Evolutionary conservation across 1,140 invertebrate species (phyloP).

Genomic region (Branchinecta lynchi): DNA sequence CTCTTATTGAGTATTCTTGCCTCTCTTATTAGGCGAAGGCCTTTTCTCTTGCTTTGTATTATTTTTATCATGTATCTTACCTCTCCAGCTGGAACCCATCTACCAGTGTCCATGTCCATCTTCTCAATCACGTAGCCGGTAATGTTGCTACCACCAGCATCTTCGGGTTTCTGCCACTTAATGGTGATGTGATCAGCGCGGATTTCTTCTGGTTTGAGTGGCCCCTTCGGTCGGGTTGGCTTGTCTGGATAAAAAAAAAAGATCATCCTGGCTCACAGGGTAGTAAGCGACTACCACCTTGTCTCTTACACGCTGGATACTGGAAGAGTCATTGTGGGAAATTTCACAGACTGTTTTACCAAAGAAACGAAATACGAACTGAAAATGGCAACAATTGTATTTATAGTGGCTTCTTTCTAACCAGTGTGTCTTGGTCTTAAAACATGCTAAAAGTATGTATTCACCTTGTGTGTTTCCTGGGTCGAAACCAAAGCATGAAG

Average conservation of each 20-base stretch:
- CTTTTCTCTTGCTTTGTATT: too few species aligned
- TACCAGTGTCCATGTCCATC: slow-evolving; percentile 79
- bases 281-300: not conserved
- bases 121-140: slow-evolving; percentile 95
- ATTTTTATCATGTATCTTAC: slow-evolving; percentile 31
- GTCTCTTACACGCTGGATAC: too few species aligned
- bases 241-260: slow-evolving; percentile 43
- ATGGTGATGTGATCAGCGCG: slow-evolving; percentile 79
- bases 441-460: too few species aligned
- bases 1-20: too few species aligned
- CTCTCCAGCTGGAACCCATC: slow-evolving; percentile 82
- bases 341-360: too few species aligned
- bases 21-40: too few species aligned
- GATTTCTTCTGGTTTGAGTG: slow-evolving; percentile 70
- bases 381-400: too few species aligned
- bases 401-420: too few species aligned
- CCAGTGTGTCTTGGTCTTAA: too few species aligned
- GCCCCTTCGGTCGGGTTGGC: slow-evolving; percentile 65
- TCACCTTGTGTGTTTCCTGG: too few species aligned
- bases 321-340: not conserved
- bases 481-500: too few species aligned
- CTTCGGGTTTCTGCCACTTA: slow-evolving; percentile 85
- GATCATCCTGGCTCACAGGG: not conserved
- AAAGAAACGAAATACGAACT: too few species aligned
- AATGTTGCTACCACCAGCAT: slow-evolving; percentile 72